Evolutionary conservation across 2,113 vertebrate species (phyloP), one percentile per base, ranked within the genome.

Genomic region (Psilopogon haemacephalus): DNA sequence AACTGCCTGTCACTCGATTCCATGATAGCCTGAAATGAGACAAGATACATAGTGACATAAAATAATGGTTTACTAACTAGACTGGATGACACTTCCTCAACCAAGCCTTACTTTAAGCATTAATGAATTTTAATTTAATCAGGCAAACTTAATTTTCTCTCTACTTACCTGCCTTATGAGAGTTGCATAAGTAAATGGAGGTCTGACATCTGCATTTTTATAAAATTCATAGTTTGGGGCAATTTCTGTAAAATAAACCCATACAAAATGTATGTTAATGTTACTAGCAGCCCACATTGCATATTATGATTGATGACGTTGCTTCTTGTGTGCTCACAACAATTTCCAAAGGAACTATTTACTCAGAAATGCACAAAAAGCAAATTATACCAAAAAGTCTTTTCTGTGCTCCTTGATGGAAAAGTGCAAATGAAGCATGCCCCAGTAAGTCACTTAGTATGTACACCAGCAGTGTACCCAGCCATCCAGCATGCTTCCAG

Each of bases 221-320:
- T 99, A 99, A 98, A 99, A 99, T 98, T 99, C 99, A 67, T 99
- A 99, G 98, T 99, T 99, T 96, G 99, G 99, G 98, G 99, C 99
- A 96, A 99, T 99, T 98, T 99, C 99, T 99, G 98, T 84, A 98
- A 98, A 98, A 97, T 75, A 97, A 98, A 98, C 94, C 97, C 98
- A 96, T 86, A 98, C 97, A 82, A 97, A 96, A 77, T 94, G 37
- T 35, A 94, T 86, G 75, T 98, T 98, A 98, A 97, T 95, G 94
- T 92, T 97, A 97, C 94, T 97, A 97, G 97, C 98, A 97, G 98
- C 95, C 97, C 95, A 85, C 87, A 93, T 24, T 48, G 58, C 26
- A 40, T 23, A 46, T 79, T 97, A 97, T 93, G 96, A 93, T 84
- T 75, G 84, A 95, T 71, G 88, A 86, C 37, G 26, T 64, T 73